Base-by-base conservation (phyloP, 2,113 vertebrate species). In the Corythornis vintsioides region DNA sequence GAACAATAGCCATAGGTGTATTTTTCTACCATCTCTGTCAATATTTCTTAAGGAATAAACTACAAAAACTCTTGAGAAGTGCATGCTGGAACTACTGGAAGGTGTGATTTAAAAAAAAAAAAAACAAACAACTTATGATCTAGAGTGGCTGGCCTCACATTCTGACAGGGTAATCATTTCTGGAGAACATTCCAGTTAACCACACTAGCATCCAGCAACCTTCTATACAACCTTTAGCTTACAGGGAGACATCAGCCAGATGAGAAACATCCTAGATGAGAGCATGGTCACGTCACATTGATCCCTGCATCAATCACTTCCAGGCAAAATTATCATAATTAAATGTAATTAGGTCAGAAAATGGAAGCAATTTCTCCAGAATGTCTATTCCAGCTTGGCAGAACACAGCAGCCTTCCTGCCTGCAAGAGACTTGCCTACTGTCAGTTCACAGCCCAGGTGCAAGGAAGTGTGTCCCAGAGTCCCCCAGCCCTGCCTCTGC, bases 271-370 rank as follows among this genome's bases (percentile, higher is more conserved):
- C 61, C 25, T 53, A 35, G 35, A 57, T 57, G 31, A 89, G 43
- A 90, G 74, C 35, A 64, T 7, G 35, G 50, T 17, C 29, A 84
- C 43, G 77, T 77, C 65, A 90, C 18, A 5, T 2, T 61, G 73
- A 84, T 72, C 77, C 53, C 38, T 8, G 8, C 53, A 93, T 83
- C 91, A 93, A 75, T 61, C 70, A 57, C 64, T 90, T 84, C 45
- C 61, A 89, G 60, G 74, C 31, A 64, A 89, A 92, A 95, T 90
- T 84, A 93, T 53, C 9, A 0, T 66, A 74, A 83, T 89, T 90
- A 89, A 78, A n/a, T 84, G 40, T 60, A 95, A 94, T 92, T 84
- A 87, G 70, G 74, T 86, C 89, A 92, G 57, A 94, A 93, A 89
- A 94, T 53, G 8, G 77, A 94, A 94, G 15, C 53, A 50, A 53